These are phyloP conservation scores for Drosophila mayaguana DNA, from an alignment of 2,888 invertebrate species.

Conservation along the genomic window DNA sequence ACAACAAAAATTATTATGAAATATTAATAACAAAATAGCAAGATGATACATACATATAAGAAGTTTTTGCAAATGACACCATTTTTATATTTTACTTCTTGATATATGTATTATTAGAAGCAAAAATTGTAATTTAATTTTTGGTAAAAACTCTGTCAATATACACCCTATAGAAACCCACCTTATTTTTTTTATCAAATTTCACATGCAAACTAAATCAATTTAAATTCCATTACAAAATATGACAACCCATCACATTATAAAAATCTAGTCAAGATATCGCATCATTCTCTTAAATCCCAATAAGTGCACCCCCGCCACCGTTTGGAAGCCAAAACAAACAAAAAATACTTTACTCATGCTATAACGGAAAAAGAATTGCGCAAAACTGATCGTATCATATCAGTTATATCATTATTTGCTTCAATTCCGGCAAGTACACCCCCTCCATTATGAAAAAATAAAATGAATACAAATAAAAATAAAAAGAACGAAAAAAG, in stretches of 20 bases:
- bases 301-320: background rate
- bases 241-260: background rate
- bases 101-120: too few species aligned
- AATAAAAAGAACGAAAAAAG: background rate
- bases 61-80: too few species aligned
- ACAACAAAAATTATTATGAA: too few species aligned
- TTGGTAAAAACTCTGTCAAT: background rate
- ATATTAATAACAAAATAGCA: too few species aligned
- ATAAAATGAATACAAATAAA: background rate
- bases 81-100: too few species aligned
- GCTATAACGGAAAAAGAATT: background rate
- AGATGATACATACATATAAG: too few species aligned
- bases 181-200: background rate
- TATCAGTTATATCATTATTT: slow-evolving; percentile 86
- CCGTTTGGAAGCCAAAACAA: background rate
- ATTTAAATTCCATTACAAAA: background rate
- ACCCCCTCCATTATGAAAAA: slow-evolving; percentile 5
- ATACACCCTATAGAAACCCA: background rate
- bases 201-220: background rate
- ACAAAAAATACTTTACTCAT: slow-evolving; percentile 1
- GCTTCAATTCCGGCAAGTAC: slow-evolving; percentile 94
- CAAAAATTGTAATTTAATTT: too few species aligned
- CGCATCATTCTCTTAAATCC: background rate
- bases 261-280: background rate
- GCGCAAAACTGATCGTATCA: background rate